These are phyloP conservation scores for Cantharis lateralis DNA, from an alignment of 2,888 invertebrate species.

Conservation along the genomic window DNA sequence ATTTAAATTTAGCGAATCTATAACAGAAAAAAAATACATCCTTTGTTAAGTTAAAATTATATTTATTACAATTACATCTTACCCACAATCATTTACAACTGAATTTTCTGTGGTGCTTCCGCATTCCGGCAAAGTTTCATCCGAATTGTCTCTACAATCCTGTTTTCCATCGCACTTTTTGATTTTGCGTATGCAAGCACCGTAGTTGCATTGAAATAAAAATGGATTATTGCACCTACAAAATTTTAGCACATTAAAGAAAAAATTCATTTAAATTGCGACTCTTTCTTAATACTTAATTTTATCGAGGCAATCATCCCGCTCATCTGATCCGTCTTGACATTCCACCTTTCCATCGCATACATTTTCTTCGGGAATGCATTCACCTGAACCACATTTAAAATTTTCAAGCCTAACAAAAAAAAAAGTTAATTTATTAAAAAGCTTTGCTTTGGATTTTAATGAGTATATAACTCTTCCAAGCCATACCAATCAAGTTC, in stretches of 20 bases:
- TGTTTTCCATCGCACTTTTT: conserved; percentile 52
- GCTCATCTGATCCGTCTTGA: conserved; percentile 43
- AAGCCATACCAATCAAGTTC: no score
- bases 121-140: conserved; percentile 51
- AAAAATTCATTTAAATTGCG: not conserved
- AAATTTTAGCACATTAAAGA: not conserved
- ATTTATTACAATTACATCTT: conserved; percentile 14
- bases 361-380: conserved; percentile 50
- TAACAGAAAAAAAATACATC: not conserved
- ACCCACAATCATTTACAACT: conserved; percentile 25
- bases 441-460: no score
- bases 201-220: conserved; percentile 59
- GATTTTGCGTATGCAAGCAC: conserved; percentile 57
- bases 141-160: conserved; percentile 58
- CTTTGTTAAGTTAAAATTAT: not conserved
- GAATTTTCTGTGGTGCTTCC: not conserved
- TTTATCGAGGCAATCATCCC: conserved; percentile 6
- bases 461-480: no score
- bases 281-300: conserved; percentile 13
- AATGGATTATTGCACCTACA: conserved; percentile 52
- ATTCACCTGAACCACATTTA: conserved; percentile 51
- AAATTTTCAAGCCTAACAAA: conserved; percentile 18
- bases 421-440: no score
- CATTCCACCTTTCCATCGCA: conserved; percentile 58
- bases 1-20: conserved; percentile 28